Evolutionary conservation across 2,888 invertebrate genomes (phyloP), one percentile per base, ranked within the genome.

Genomic region (Pseudococcus longispinus): DNA sequence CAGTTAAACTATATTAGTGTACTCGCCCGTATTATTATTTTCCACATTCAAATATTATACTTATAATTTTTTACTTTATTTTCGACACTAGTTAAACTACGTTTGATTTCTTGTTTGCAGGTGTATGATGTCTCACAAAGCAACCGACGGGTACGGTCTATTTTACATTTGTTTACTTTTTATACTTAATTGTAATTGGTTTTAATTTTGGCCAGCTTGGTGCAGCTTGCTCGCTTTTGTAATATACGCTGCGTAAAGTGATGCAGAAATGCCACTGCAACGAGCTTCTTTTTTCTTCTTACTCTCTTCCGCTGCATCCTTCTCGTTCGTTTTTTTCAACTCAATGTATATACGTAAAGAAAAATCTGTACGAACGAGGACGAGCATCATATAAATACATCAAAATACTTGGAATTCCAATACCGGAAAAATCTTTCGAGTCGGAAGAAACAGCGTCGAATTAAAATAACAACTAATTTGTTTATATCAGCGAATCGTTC

Each of bases 71-170:
- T 88, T 29, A 51, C 37, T 84, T 65, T 87, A 87, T 87, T 86
- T 85, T 88, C 88, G 87, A 88, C 88, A 87, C 88, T 88, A 89
- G 89, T 89, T 89, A 89, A 89, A 89, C 89, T 89, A 88, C 88
- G 85, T 89, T 89, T 88, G 89, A 89, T 89, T 89, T 89, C 89
- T 89, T 89, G 89, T 90, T 89, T 89, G 88, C 90, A 90, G 90
- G 90, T 90, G 90, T 89, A 89, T 90, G 89, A 90, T 89, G 89
- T 89, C 89, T 88, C 89, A 90, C 89, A 90, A 89, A 89, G 89
- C 89, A 88, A 89, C 89, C 88, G 90, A 90, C 89, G 89, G 90
- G 90, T 90, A 89, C 89, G 90, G 88, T 86, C 82, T 86, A 51
- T 80, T 87, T 87, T 55, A 51, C 55, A 55, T 42, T 83, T 83